Evolutionary conservation across 2,797 vertebrate genomes (phyloP).

Genomic region (Mus minutoides): DNA sequence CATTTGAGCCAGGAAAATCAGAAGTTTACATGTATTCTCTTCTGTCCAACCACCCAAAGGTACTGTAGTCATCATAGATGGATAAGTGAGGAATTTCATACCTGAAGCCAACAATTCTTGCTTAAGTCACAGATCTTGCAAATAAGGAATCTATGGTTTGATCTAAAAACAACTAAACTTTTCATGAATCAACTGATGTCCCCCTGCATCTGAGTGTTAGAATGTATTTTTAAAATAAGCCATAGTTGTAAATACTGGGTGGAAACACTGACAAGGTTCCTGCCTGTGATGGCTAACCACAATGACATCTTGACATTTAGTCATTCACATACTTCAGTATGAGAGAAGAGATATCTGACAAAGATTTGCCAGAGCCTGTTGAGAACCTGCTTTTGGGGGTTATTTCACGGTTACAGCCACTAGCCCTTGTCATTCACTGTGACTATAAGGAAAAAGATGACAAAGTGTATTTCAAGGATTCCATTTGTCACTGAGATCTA

Average conservation of each 20-base stretch:
- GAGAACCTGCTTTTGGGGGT: conserved; percentile 33
- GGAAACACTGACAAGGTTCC: not conserved
- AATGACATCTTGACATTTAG: not conserved
- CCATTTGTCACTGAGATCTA: conserved; percentile 64
- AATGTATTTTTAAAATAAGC: not conserved
- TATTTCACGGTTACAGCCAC: conserved; percentile 46
- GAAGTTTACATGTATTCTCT: not conserved
- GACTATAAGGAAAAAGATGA: conserved; percentile 52
- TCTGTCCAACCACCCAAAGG: not conserved
- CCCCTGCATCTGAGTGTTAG: not conserved
- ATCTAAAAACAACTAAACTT: not conserved
- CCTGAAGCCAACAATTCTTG: not conserved
- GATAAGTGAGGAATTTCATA: not conserved
- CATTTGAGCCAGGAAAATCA: not conserved
- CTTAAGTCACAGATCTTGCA: not conserved
- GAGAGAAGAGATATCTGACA: not conserved
- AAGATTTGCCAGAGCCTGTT: not conserved
- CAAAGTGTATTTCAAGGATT: conserved; percentile 66
- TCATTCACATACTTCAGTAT: not conserved
- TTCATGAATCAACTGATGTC: not conserved
- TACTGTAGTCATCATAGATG: not conserved
- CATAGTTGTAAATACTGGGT: not conserved
- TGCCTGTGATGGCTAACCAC: not conserved
- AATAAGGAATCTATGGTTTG: not conserved
- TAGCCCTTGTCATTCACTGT: conserved; percentile 44